A percentile compares a stretch with the other conserved stretches of the same genome.
These are phyloP conservation scores for Phrynocephalus versicolor DNA, from an alignment of 2,113 vertebrate species.

Conservation along the genomic window DNA sequence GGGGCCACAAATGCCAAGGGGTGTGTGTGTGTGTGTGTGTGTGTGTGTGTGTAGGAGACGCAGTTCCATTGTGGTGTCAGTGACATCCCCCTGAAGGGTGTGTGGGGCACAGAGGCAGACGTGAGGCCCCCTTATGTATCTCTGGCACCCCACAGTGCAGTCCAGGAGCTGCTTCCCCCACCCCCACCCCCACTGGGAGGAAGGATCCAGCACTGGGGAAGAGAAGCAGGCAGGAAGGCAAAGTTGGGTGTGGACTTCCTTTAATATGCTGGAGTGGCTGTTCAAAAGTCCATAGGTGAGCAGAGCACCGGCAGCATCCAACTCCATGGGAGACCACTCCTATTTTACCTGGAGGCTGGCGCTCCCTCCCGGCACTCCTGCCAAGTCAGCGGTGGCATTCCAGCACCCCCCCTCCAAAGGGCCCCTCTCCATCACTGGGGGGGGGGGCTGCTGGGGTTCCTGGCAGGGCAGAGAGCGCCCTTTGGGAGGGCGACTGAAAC, in stretches of 20 bases:
- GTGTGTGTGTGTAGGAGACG: no score
- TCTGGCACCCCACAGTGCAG: not conserved
- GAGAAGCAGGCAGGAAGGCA: not conserved
- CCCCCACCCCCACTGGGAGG: no score
- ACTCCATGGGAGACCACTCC: not conserved
- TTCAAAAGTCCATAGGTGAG: not conserved
- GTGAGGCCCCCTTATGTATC: no score
- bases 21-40: no score
- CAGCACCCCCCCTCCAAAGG: not conserved
- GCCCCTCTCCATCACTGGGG: not conserved
- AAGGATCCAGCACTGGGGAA: no score
- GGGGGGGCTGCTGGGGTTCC: not conserved
- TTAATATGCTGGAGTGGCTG: not conserved
- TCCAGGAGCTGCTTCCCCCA: accelerated
- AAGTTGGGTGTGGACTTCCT: not conserved
- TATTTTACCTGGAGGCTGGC: not conserved
- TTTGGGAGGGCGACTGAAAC: not conserved
- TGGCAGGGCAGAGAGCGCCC: not conserved
- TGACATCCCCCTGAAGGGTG: no score
- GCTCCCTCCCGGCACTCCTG: conserved; percentile 4
- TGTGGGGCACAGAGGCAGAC: no score
- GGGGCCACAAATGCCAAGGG: no score
- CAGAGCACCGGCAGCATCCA: not conserved
- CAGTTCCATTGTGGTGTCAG: no score
- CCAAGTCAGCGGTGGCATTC: not conserved